Evolutionary conservation across 1,140 invertebrate genomes (phyloP).

Genomic region (Lordiphosa mommai): DNA sequence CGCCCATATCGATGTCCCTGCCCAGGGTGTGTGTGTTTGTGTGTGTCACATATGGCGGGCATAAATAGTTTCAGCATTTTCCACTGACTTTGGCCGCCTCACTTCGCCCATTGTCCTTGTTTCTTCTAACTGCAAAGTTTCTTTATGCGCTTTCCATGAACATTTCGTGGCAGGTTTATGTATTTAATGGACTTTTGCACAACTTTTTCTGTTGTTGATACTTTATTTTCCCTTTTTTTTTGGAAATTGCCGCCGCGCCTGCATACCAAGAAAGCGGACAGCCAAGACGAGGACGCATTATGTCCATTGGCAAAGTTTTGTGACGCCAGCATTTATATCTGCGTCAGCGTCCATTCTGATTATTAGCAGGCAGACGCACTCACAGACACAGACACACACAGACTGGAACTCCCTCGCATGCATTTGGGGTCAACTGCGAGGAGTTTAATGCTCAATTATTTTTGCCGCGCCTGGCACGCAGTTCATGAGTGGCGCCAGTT

Average conservation of each 20-base stretch:
- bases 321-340: constrained; percentile 70
- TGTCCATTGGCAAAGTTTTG: constrained; percentile 70
- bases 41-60: constrained; percentile 67
- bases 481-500: constrained; percentile 20
- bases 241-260: constrained; percentile 6
- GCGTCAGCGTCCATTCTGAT: constrained; percentile 62
- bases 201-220: constrained; percentile 41
- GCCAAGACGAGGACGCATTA: constrained; percentile 51
- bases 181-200: constrained; percentile 74
- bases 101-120: constrained; percentile 5
- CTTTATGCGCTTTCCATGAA: constrained; percentile 77
- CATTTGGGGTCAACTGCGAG: constrained; percentile 16
- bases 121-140: constrained; percentile 55
- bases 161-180: constrained; percentile 77
- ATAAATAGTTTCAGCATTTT: constrained; percentile 65
- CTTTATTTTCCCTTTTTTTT: constrained; percentile 15
- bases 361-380: constrained; percentile 49
- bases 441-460: constrained; percentile 54
- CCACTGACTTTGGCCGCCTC: constrained; percentile 48
- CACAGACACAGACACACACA: not conserved
- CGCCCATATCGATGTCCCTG: constrained; percentile 25
- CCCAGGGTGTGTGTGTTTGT: constrained; percentile 18
- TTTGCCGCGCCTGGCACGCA: constrained; percentile 19
- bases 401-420: constrained; percentile 7
- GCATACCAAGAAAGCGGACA: constrained; percentile 16